Base-by-base conservation (phyloP, 2,113 vertebrate genomes). In the Tinamus guttatus region DNA sequence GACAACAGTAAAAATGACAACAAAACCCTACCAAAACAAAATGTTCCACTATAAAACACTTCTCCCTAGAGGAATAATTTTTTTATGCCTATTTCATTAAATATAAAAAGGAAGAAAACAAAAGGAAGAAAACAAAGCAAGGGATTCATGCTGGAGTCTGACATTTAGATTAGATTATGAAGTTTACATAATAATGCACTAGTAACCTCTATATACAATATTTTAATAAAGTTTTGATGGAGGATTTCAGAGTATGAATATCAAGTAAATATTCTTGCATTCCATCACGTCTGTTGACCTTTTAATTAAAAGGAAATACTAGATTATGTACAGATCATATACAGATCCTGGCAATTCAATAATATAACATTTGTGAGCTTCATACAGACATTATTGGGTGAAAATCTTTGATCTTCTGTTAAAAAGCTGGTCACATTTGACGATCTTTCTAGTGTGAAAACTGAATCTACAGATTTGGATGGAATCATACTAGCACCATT, bases 231-330 rank as follows among this genome's bases (percentile, higher is more conserved):
- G 40, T 69, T 82, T 87, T 94, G 49, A 87, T 22, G 77, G n/a
- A 36, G 40, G 49, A 21, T 67, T 82, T 87, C 36, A 85, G 13
- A 62, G 49, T 69, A 95, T 85, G 89, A 97, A 96, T 93, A 73
- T 92, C 88, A 94, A 95, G 93, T 96, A 96, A 97, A 96, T 91
- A 97, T 56, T 96, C 86, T n/a, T 81, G 38, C 96, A 90, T 97
- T 95, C 63, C 45, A 62, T 89, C 73, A 86, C 52, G 45, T 25
- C 32, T 93, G 32, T 74, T 94, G 89, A 95, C 74, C 85, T 96
- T 96, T 95, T 95, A 97, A 96, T 97, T 97, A 94, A 93, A 95
- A 82, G 90, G 71, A 92, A 87, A 73, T 86, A 87, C 40, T 75
- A 80, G 86, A 95, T 87, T 62, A 24, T n/a, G 9, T 36, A 47